phyloP scores from a whole-genome alignment of 2,113 vertebrate genomes.

The Hipposideros armiger region DNA sequence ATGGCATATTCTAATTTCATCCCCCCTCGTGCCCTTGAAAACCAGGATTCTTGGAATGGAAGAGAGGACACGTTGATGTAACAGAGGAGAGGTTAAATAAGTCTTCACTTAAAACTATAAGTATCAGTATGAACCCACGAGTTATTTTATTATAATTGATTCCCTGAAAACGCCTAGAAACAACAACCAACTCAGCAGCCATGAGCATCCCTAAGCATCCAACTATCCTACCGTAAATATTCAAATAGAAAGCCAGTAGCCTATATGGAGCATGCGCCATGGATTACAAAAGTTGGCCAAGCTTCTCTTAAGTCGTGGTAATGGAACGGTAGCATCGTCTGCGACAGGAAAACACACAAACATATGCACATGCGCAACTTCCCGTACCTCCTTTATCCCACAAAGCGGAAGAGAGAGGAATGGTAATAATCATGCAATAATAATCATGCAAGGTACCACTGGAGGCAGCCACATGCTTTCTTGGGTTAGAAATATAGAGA shows the following conservation, averaged over 20 bases:
- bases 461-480: background rate
- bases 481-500: background rate
- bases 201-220: background rate
- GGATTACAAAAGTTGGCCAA: background rate
- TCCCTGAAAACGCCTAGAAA: background rate
- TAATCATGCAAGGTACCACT: background rate
- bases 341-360: background rate
- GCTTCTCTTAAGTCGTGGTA: background rate
- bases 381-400: background rate
- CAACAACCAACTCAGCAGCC: background rate
- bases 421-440: background rate
- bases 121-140: background rate
- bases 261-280: too few species aligned
- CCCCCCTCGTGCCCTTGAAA: background rate
- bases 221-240: background rate
- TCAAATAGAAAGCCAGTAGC: background rate
- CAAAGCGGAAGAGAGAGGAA: background rate
- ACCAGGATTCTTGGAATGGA: background rate
- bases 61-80: background rate
- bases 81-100: background rate
- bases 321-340: background rate
- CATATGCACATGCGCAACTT: background rate
- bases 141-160: background rate
- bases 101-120: slow-evolving; percentile 16
- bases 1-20: background rate